These are phyloP conservation scores for Ranitomeya imitator DNA, from an alignment of 2,113 vertebrate species.

Conservation along the genomic window DNA sequence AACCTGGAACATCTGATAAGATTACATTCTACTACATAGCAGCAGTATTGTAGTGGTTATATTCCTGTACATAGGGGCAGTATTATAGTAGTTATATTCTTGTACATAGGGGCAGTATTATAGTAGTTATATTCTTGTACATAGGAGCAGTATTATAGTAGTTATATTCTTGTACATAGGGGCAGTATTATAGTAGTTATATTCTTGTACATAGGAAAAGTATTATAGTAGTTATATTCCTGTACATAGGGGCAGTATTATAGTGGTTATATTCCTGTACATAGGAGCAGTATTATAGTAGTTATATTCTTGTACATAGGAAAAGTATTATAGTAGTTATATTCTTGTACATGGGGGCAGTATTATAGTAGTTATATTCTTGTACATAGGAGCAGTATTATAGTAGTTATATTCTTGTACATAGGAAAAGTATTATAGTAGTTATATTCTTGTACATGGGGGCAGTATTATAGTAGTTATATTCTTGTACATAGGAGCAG, in stretches of 20 bases:
- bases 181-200: constrained; percentile 5
- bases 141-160: not conserved
- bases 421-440: too few relatives aligned
- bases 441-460: too few relatives aligned
- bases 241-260: not conserved
- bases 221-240: not conserved
- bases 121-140: not conserved
- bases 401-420: too few relatives aligned
- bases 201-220: constrained; percentile 4
- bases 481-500: too few relatives aligned
- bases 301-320: not conserved
- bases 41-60: constrained; percentile 1
- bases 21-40: not conserved
- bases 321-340: too few relatives aligned
- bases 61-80: not conserved
- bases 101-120: not conserved
- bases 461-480: too few relatives aligned
- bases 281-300: constrained; percentile 2
- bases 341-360: too few relatives aligned
- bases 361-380: too few relatives aligned
- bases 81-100: constrained; percentile 9
- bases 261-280: constrained; percentile 3
- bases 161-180: constrained; percentile 4
- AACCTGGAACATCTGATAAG: too few relatives aligned
- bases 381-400: too few relatives aligned